phyloP scores from a whole-genome alignment of 1,140 invertebrate genomes.

The Trichomalopsis sarcophagae region DNA sequence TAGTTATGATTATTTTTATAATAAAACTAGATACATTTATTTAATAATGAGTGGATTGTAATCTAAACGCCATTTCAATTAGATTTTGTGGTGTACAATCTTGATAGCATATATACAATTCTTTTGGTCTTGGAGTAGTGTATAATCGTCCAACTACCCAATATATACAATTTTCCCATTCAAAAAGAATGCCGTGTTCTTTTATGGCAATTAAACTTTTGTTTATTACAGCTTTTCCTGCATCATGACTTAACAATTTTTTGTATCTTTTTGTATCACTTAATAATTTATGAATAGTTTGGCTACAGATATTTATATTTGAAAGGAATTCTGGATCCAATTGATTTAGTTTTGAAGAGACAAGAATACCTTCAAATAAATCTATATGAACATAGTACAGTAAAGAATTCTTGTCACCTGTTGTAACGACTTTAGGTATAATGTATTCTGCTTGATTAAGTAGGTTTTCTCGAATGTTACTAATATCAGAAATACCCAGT shows the following conservation, averaged over 20 bases:
- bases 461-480: conserved; percentile 82
- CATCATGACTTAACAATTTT: conserved; percentile 77
- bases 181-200: conserved; percentile 82
- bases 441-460: conserved; percentile 83
- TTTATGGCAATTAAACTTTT: conserved; percentile 86
- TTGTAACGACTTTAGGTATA: conserved; percentile 78
- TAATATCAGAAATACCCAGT: conserved; percentile 79
- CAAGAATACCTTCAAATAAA: conserved; percentile 79
- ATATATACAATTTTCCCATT: conserved; percentile 71
- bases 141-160: conserved; percentile 80
- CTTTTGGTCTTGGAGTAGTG: conserved; percentile 81
- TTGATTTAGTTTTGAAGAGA: conserved; percentile 77
- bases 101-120: conserved; percentile 88
- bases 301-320: conserved; percentile 81
- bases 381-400: conserved; percentile 83
- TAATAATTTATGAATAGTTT: conserved; percentile 81
- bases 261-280: conserved; percentile 81
- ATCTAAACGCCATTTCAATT: conserved; percentile 86
- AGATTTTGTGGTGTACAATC: conserved; percentile 87
- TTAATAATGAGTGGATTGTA: conserved; percentile 62
- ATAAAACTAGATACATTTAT: background rate
- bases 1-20: background rate
- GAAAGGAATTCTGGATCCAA: conserved; percentile 77
- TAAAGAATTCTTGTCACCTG: conserved; percentile 80
- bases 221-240: conserved; percentile 77